Percentiles rank a stretch among this genome's conserved stretches.
Conservation (phyloP, 2,797 vertebrate species). For the Rallus crepitans region DNA sequence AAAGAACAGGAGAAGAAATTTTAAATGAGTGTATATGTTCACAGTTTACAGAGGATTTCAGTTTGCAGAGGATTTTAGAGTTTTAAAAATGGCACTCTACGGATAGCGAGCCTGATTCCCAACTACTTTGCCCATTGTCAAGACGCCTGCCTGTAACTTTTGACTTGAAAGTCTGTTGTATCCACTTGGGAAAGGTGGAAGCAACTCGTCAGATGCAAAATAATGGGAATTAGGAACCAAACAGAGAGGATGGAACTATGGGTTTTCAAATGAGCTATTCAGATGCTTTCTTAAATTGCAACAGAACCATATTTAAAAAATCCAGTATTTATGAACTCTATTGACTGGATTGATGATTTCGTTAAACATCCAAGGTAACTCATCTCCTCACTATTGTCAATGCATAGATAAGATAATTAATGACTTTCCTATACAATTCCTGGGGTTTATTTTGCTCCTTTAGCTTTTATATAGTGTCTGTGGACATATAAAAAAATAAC, state of each 20-base stretch:
- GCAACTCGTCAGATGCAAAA: not conserved
- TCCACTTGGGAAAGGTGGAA: constrained; percentile 25
- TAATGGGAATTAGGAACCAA: not conserved
- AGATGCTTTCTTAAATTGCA: not conserved
- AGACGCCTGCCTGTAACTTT: not conserved
- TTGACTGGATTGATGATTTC: not conserved
- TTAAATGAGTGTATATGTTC: constrained; percentile 4
- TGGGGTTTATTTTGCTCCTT: not conserved
- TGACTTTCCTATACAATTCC: not conserved
- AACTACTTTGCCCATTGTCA: not conserved
- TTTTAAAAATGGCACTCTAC: not conserved
- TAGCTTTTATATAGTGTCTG: not conserved
- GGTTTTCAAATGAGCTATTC: not conserved
- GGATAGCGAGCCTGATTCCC: not conserved
- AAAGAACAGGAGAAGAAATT: not conserved
- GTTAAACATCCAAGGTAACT: not conserved
- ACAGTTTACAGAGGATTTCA: not conserved
- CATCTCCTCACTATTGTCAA: not conserved
- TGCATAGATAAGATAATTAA: not conserved
- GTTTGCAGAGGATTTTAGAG: not conserved
- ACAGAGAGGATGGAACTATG: not conserved
- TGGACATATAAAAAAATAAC: not conserved
- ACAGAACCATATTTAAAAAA: not conserved
- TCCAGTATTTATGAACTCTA: not conserved
- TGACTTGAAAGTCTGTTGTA: constrained; percentile 10